Percentiles rank a stretch among this genome's conserved stretches.
phyloP scores from a whole-genome alignment of 2,797 vertebrate species.

The Sebastiscus albofasciatus region DNA sequence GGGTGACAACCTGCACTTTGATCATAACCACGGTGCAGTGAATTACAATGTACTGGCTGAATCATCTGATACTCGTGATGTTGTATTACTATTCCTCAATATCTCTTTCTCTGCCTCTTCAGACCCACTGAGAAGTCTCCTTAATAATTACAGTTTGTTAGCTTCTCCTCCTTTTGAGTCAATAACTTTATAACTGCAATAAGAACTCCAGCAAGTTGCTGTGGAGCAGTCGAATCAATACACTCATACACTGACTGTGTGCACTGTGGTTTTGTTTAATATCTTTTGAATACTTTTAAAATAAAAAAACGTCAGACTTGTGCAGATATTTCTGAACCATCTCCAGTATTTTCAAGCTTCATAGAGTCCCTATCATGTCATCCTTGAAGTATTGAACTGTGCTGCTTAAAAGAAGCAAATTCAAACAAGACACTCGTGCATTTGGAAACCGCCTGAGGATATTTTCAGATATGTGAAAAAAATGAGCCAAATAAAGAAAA shows the following conservation, averaged over 20 bases:
- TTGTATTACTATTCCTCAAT: neutral
- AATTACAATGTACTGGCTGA: conserved; percentile 30
- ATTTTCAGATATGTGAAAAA: conserved; percentile 35
- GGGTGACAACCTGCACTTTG: conserved; percentile 45
- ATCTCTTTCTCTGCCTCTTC: neutral
- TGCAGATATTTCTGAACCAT: neutral
- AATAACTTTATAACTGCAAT: neutral
- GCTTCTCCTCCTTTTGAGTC: neutral
- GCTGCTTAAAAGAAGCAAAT: conserved; percentile 13
- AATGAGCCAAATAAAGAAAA: conserved; percentile 32
- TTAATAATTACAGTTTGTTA: neutral
- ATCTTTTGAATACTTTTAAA: neutral
- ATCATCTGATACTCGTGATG: conserved; percentile 16
- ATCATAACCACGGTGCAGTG: conserved; percentile 25
- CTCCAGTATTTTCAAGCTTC: neutral
- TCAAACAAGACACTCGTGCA: conserved; percentile 27
- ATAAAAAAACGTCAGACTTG: neutral
- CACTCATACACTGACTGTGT: neutral
- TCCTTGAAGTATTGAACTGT: conserved; percentile 3
- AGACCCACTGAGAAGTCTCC: neutral
- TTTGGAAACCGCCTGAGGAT: conserved; percentile 32
- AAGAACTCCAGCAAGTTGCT: neutral
- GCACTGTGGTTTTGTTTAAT: neutral
- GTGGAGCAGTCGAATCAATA: neutral
- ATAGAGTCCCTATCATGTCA: neutral